Base-by-base conservation (phyloP, 53 echinoderm and acorn worm genomes). In the Antedon mediterranea region DNA sequence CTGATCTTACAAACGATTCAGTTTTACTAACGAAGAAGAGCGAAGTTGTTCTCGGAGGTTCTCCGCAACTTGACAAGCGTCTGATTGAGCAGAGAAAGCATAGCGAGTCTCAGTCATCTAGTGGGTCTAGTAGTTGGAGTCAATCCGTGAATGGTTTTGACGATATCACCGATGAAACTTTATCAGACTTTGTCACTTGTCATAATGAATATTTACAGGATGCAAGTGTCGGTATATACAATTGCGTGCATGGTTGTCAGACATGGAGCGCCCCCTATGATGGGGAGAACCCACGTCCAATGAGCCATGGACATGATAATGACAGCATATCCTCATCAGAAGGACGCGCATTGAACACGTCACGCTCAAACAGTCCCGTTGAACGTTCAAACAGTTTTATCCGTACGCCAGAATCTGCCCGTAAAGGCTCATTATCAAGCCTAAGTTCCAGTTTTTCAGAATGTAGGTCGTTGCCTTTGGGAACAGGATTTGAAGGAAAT, bases 191-290 rank as follows among this genome's bases (percentile, higher is more conserved):
- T 43, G 85, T 81, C 32, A 86, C 94, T 5, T 90, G 98, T 74
- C 88, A 90, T 78, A 84, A 93, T 78, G 92, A 93, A 32, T 98
- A 98, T 71, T 81, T 98, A 31, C 81, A 82, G 0, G 98, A 98
- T 88, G 92, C 92, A 15, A 85, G 86, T 29, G 78, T 70, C 27
- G 90, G 89, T 3, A 88, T 98, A 71, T 73, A 79, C 28, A 71
- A 29, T 30, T 98, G 98, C 42, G 78, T 81, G 37, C 71, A 43
- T 18, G 88, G 88, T 31, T 90, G 90, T 32, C 80, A 71, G 28
- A 83, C 75, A 28, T 98, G 98, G 98, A 82, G 85, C 29, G 78
- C 86, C 9, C 83, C 92, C 0, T 98, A 98, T 33, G 93, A 98
- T 71, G 98, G 90, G 28, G 72, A 87, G 26, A 81, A 79, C 75